Percentiles rank a stretch among this genome's conserved stretches.
Evolutionary conservation across 2,888 invertebrate genomes (phyloP).

Genomic region (Metopia argyrocephala): DNA sequence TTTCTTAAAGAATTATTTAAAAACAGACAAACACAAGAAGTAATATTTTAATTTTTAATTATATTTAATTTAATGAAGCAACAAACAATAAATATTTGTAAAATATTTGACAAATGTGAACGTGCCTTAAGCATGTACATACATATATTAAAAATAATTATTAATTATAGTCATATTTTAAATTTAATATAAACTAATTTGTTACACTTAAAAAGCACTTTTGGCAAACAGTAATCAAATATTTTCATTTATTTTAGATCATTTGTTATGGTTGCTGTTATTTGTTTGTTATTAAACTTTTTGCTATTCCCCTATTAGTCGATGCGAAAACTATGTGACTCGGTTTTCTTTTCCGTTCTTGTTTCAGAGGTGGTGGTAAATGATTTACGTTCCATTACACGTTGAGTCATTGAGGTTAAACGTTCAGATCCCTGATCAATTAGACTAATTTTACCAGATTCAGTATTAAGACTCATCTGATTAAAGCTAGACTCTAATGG

Average conservation of each 20-base stretch:
- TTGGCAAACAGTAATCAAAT: conserved; percentile 71
- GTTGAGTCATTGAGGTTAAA: conserved; percentile 77
- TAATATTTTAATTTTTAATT: not conserved
- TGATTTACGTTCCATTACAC: conserved; percentile 78
- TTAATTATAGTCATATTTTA: no score
- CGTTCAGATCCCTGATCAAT: conserved; percentile 77
- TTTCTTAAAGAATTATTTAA: not conserved
- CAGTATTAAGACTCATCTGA: conserved; percentile 75
- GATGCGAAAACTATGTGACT: conserved; percentile 78
- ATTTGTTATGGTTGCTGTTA: conserved; percentile 22
- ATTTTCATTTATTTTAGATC: conserved; percentile 52
- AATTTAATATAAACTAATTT: conserved; percentile 57
- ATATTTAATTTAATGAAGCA: conserved; percentile 12
- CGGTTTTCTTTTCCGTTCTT: conserved; percentile 77
- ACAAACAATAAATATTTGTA: no score
- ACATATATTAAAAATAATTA: conserved; percentile 8
- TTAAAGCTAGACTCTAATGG: conserved; percentile 76
- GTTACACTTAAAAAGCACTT: conserved; percentile 74
- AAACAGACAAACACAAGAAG: no score
- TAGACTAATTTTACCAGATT: conserved; percentile 76
- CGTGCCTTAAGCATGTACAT: no score
- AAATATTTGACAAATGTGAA: no score
- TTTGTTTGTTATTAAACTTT: conserved; percentile 2
- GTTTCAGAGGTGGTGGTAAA: conserved; percentile 78
- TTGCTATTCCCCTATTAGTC: conserved; percentile 68